Evolutionary conservation across 2,888 invertebrate species (phyloP).

Genomic region (Aporophyla nigra): DNA sequence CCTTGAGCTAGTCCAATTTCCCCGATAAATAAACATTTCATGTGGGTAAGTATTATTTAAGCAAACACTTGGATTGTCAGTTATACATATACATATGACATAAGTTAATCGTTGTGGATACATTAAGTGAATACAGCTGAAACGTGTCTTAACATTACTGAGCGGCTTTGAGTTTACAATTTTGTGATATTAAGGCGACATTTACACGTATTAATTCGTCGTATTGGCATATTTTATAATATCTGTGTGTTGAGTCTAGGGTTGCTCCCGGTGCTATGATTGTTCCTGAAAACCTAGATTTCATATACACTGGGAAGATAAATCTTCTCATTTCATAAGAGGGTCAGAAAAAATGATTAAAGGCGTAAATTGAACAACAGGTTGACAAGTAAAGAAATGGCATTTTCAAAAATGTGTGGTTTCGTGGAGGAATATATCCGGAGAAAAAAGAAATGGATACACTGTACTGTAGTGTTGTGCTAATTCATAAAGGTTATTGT

Average conservation of each 20-base stretch:
- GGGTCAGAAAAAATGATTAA: too few species aligned
- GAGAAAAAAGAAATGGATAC: neutral
- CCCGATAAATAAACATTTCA: neutral
- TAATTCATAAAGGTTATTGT: neutral
- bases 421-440: neutral
- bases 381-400: neutral
- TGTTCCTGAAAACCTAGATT: neutral
- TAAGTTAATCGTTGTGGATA: conserved; percentile 6
- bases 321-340: neutral
- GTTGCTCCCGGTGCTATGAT: conserved; percentile 20
- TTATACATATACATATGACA: neutral
- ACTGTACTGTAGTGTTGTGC: neutral
- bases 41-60: neutral
- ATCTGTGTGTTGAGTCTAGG: conserved; percentile 38
- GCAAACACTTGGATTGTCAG: neutral
- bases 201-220: conserved; percentile 58
- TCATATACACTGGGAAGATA: neutral
- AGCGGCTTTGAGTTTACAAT: conserved; percentile 44
- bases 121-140: conserved; percentile 14
- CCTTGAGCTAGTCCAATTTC: neutral
- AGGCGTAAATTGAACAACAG: too few species aligned
- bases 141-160: conserved; percentile 20
- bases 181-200: conserved; percentile 54
- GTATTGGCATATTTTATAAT: conserved; percentile 33
- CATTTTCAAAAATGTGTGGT: neutral